A percentile compares a stretch with the other conserved stretches of the same genome.
Evolutionary conservation across 2,888 invertebrate genomes (phyloP).

Genomic region (Xestia rhomboidea): DNA sequence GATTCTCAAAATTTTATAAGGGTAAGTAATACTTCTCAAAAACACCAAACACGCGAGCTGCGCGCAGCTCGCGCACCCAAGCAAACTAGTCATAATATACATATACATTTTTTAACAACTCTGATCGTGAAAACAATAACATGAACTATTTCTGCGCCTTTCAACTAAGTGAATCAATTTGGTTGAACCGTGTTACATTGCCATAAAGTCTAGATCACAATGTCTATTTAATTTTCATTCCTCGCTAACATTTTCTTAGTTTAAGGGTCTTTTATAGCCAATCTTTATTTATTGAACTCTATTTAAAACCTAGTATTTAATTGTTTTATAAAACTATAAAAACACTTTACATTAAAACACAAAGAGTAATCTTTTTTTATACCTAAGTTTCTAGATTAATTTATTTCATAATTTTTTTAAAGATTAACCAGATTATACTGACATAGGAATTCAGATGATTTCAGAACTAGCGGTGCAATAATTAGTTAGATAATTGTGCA

Average conservation of each 20-base stretch:
- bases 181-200: not conserved
- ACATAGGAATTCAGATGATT: not conserved
- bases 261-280: not conserved
- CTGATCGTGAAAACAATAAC: not conserved
- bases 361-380: not conserved
- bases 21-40: too few species aligned
- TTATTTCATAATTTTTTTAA: not conserved
- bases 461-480: not conserved
- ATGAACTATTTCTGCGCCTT: not conserved
- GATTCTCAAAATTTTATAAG: too few species aligned
- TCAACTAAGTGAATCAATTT: not conserved
- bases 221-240: conserved; percentile 18
- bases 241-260: conserved; percentile 10
- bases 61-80: too few species aligned
- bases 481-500: not conserved
- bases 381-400: conserved; percentile 9
- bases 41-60: too few species aligned
- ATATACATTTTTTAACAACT: not conserved
- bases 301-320: not conserved
- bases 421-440: not conserved
- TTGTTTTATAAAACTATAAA: not conserved
- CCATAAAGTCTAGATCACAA: not conserved
- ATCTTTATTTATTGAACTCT: conserved; percentile 10
- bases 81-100: too few species aligned
- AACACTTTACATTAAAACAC: not conserved